Conservation (phyloP, 2,797 vertebrate genomes). For the Malurus splendens region DNA sequence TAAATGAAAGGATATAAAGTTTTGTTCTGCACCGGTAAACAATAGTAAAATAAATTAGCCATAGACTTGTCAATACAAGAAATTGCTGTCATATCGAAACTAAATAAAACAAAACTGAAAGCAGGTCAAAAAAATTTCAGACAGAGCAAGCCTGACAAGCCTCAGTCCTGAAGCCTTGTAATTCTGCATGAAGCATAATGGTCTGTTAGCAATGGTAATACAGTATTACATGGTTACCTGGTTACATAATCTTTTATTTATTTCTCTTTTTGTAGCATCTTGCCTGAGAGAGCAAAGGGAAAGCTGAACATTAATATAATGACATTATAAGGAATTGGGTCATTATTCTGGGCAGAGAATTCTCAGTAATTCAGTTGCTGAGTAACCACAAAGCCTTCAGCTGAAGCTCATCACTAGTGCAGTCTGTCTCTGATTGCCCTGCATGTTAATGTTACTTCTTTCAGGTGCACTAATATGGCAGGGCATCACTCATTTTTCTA, state of each 20-base stretch:
- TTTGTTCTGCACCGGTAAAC: background rate
- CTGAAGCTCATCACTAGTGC: background rate
- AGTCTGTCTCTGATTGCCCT: background rate
- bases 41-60: background rate
- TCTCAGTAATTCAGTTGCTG: background rate
- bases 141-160: background rate
- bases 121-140: background rate
- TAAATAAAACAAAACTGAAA: background rate
- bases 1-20: background rate
- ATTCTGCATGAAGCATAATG: background rate
- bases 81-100: background rate
- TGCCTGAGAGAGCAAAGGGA: background rate
- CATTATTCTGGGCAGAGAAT: background rate
- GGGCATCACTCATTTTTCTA: background rate
- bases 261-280: background rate
- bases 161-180: background rate
- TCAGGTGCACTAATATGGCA: background rate
- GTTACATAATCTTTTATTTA: background rate
- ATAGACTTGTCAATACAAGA: background rate
- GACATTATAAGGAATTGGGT: background rate
- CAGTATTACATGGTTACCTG: background rate
- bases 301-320: background rate
- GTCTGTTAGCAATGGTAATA: background rate
- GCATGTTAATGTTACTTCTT: background rate
- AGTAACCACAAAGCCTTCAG: background rate